A percentile compares a stretch with the other conserved stretches of the same genome.
Evolutionary conservation across 2,888 invertebrate genomes (phyloP).

Genomic region (Cephus nigrinus): DNA sequence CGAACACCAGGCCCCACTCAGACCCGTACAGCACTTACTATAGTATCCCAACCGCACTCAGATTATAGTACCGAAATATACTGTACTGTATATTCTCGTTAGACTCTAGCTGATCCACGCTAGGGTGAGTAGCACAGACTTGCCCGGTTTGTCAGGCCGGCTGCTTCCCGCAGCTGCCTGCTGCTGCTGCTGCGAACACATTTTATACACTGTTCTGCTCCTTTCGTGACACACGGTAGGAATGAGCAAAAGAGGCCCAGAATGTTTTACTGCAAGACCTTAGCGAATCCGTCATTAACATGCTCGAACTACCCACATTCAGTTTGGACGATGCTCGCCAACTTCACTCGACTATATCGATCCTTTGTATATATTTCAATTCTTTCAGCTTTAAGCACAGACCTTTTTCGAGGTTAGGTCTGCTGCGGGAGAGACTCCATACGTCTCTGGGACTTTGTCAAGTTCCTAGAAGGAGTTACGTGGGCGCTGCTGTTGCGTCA

Average conservation of each 20-base stretch:
- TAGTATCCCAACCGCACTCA: background rate
- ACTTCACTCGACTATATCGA: background rate
- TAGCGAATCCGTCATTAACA: background rate
- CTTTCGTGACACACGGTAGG: background rate
- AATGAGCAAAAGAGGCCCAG: background rate
- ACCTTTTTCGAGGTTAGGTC: background rate
- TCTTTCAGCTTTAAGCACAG: background rate
- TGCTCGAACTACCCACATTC: background rate
- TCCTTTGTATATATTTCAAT: background rate
- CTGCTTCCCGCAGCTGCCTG: constrained; percentile 47
- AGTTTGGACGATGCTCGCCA: background rate
- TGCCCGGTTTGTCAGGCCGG: constrained; percentile 40
- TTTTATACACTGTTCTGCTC: constrained; percentile 1
- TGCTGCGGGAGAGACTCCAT: background rate
- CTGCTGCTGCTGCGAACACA: constrained; percentile 27
- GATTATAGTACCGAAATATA: background rate
- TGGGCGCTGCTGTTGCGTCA: constrained; percentile 28
- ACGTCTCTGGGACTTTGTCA: background rate
- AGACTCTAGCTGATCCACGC: background rate
- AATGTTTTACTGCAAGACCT: background rate
- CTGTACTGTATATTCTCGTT: background rate
- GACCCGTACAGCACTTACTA: background rate
- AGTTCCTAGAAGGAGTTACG: constrained; percentile 25
- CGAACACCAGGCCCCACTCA: constrained; percentile 33
- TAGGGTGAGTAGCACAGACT: constrained; percentile 27